Base-by-base conservation (phyloP, 2,797 vertebrate genomes). In the Ctenochaetus hawaiiensis region DNA sequence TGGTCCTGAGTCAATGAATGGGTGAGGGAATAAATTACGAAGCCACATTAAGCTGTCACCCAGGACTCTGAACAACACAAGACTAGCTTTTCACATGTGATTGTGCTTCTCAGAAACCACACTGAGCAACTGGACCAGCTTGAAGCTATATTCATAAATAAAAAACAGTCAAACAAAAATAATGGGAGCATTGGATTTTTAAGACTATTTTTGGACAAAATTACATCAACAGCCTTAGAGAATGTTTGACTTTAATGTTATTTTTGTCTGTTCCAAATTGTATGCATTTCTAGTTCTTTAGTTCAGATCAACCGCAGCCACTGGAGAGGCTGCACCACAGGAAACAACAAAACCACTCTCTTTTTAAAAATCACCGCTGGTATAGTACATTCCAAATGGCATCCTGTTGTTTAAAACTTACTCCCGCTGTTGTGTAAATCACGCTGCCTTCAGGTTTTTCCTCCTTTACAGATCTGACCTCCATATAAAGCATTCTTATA, bases 21-120 rank as follows among this genome's bases (percentile, higher is more conserved):
- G 68, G 68, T 63, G 58, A 70, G 63, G 79, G 73, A 72, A 90
- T 91, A 86, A 90, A 91, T 93, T 79, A 89, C 64, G 61, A 72
- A 22, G 54, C 51, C 77, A 81, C 83, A 89, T 91, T 88, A 92
- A 91, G 77, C 77, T 91, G 92, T 93, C 91, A 91, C 34, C 80
- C 54, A 63, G 58, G 73, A 71, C 72, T 72, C 78, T 75, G 77
- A 89, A 73, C 73, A 89, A 80, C 48, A 81, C 47, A 75, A 76
- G 63, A 77, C 75, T 11, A 54, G 70, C 75, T 84, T 65, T 65
- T 71, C 78, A 69, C 82, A 81, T 68, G 73, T 69, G 72, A 81
- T 57, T 13, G 20, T 9, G 17, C 53, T 75, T 75, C 78, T 84
- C 56, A 70, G 77, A 85, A 81, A 73, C 51, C 72, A 57, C 67